Conservation (phyloP, 1,140 invertebrate species). For the Chymomyza costata region DNA sequence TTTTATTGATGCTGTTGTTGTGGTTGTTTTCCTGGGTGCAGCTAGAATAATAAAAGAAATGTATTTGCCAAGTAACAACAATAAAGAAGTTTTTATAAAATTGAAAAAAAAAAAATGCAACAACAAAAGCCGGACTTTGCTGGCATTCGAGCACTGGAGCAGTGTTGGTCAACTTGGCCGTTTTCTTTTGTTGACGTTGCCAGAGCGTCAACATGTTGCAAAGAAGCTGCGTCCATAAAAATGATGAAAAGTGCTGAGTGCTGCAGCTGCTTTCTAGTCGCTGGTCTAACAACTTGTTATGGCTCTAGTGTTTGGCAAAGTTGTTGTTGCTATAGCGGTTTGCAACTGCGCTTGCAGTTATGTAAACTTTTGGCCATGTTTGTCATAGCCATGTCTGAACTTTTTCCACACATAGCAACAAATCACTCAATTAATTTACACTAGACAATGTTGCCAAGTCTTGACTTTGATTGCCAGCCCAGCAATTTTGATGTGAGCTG, state of each 20-base stretch:
- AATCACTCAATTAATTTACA: constrained; percentile 51
- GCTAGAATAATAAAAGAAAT: not conserved
- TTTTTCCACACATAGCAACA: constrained; percentile 17
- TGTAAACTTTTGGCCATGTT: constrained; percentile 42
- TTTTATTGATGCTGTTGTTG: constrained; percentile 17
- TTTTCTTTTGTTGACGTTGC: constrained; percentile 24
- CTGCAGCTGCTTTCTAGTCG: constrained; percentile 30
- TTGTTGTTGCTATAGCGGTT: constrained; percentile 49
- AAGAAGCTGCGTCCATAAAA: constrained; percentile 44
- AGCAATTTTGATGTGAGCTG: constrained; percentile 3
- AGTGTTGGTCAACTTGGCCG: constrained; percentile 15
- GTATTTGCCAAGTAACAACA: no score
- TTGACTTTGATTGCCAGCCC: no score
- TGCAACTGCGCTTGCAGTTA: constrained; percentile 36
- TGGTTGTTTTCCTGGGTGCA: constrained; percentile 9
- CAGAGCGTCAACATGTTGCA: constrained; percentile 44
- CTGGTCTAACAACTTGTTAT: constrained; percentile 51
- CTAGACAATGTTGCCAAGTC: constrained; percentile 11
- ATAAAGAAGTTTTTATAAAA: constrained; percentile 12
- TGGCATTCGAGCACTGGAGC: not conserved
- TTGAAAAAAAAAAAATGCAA: constrained; percentile 21
- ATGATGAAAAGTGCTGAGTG: constrained; percentile 46
- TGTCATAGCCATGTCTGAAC: constrained; percentile 17
- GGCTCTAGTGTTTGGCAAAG: constrained; percentile 9
- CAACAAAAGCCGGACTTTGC: not conserved